Evolutionary conservation across 2,888 invertebrate species (phyloP), one percentile per base, ranked within the genome.

Genomic region (Andrena chrysosceles): DNA sequence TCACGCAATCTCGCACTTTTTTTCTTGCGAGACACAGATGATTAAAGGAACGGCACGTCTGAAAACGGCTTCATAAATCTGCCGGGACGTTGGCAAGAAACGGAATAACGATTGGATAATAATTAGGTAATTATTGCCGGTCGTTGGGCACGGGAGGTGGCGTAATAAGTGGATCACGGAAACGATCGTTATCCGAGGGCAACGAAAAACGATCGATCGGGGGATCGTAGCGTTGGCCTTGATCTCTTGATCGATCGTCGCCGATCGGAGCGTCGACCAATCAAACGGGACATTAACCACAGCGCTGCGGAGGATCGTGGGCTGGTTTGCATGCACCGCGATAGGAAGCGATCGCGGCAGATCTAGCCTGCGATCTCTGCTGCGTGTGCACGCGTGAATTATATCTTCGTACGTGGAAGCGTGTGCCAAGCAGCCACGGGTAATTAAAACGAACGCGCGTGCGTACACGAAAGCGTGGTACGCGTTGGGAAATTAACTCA

Each of bases 201-300:
- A 71, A 35, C 20, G 67, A 87, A 87, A 76, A 83, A 81, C 68
- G 73, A 77, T 79, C 72, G 75, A 48, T 67, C 69, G 63, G 56
- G 69, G 42, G 35, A 31, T 64, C 73, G 67, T 52, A 71, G 79
- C 62, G 69, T 52, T 86, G 82, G 73, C 86, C 82, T 81, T 83
- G 83, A 85, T 88, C 88, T 75, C 77, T 86, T 76, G 86, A 86
- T 80, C 78, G 83, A 84, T 85, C 84, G 85, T 83, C 84, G 84
- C 29, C 84, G 89, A 79, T 86, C 77, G 82, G 59, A 79, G 83
- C 87, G 90, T 87, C 88, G 90, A 91, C 90, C 91, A 91, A 93
- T 93, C 91, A 91, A 93, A 93, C 92, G 93, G 93, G 91, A 93
- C 92, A 93, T 91, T 92, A 92, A 93, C 93, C 93, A 93, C 93